Percentiles rank a stretch among this genome's conserved stretches.
phyloP scores from a whole-genome alignment of 2,797 vertebrate species.

The Galago senegalensis region DNA sequence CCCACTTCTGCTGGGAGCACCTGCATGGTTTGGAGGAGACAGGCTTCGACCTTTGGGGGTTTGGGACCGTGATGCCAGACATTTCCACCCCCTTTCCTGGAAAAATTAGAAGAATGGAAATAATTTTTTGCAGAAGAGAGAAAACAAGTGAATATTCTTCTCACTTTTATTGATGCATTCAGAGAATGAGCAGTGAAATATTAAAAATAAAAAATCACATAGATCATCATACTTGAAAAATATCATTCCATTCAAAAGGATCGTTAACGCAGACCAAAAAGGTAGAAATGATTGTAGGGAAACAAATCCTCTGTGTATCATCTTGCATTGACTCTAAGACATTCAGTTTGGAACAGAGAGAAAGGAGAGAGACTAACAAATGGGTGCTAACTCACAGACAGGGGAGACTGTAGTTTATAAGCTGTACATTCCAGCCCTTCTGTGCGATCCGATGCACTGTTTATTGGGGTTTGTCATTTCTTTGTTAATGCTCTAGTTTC shows the following conservation, averaged over 20 bases:
- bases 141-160: slow-evolving; percentile 79
- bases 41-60: slow-evolving; percentile 42
- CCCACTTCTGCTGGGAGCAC: slow-evolving; percentile 79
- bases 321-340: slow-evolving; percentile 68
- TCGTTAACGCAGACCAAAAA: slow-evolving; percentile 75
- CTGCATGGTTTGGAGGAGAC: slow-evolving; percentile 72
- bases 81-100: slow-evolving; percentile 71
- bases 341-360: slow-evolving; percentile 76
- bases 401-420: slow-evolving; percentile 66
- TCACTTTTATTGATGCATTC: slow-evolving; percentile 83
- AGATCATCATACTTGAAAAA: slow-evolving; percentile 89
- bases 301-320: slow-evolving; percentile 64
- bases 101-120: slow-evolving; percentile 60
- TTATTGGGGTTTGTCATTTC: slow-evolving; percentile 68
- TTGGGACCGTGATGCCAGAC: slow-evolving; percentile 67
- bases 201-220: slow-evolving; percentile 79
- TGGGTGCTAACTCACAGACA: slow-evolving; percentile 84
- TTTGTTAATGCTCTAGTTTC: slow-evolving; percentile 59
- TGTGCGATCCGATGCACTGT: slow-evolving; percentile 26
- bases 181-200: slow-evolving; percentile 81
- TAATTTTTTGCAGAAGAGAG: slow-evolving; percentile 78
- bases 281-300: slow-evolving; percentile 72
- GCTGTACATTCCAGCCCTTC: slow-evolving; percentile 75
- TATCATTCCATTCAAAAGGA: slow-evolving; percentile 81
- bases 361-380: slow-evolving; percentile 76